Conservation (phyloP, 2,113 vertebrate genomes). For the Scomber scombrus region DNA sequence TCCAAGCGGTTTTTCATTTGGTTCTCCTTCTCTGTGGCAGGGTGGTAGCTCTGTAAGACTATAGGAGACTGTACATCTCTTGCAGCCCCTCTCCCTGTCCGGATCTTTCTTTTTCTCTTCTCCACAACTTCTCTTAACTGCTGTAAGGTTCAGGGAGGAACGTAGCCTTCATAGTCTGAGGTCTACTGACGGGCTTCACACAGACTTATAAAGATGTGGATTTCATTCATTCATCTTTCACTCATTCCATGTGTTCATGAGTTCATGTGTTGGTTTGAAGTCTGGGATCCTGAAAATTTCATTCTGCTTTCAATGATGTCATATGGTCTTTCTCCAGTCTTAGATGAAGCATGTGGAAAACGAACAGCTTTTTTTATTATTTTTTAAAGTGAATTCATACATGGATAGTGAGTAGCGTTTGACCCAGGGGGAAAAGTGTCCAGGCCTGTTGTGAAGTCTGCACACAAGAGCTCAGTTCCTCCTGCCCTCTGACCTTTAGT, state of each 20-base stretch:
- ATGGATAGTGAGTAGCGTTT: constrained; percentile 37
- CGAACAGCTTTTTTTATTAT: neutral
- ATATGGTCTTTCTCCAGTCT: constrained; percentile 45
- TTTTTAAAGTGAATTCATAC: constrained; percentile 23
- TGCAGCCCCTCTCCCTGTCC: constrained; percentile 58
- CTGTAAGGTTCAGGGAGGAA: constrained; percentile 73
- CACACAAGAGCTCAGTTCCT: constrained; percentile 62
- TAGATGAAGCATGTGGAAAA: constrained; percentile 65
- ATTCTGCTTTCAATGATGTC: constrained; percentile 67
- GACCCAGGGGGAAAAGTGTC: constrained; percentile 31
- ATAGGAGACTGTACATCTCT: constrained; percentile 55
- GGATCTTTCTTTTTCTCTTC: constrained; percentile 53
- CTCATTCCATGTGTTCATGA: constrained; percentile 76
- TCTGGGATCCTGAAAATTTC: constrained; percentile 71
- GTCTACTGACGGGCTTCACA: constrained; percentile 49
- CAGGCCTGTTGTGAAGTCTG: constrained; percentile 59
- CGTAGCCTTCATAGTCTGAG: constrained; percentile 70
- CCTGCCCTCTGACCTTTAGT: constrained; percentile 68
- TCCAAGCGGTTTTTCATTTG: constrained; percentile 77
- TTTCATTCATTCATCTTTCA: constrained; percentile 90
- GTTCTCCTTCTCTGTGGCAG: constrained; percentile 66
- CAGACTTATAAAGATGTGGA: constrained; percentile 85
- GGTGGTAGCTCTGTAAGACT: constrained; percentile 69
- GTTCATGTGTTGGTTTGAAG: constrained; percentile 68
- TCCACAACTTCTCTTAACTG: constrained; percentile 55